phyloP scores from a whole-genome alignment of 2,113 vertebrate genomes.

The Aldabrachelys gigantea region DNA sequence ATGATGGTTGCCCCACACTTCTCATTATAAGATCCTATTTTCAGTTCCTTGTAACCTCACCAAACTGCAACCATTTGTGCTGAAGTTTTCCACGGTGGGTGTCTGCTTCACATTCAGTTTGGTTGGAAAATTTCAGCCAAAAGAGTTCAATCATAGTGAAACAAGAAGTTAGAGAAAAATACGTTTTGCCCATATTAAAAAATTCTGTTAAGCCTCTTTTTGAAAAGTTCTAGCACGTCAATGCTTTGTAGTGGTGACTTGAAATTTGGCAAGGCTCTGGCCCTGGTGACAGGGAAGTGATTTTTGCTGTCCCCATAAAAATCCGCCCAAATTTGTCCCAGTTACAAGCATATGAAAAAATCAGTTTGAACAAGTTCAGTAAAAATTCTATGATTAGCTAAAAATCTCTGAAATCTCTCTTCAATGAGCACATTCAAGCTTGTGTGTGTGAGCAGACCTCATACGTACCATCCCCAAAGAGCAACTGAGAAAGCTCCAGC shows the following conservation, averaged over 20 bases:
- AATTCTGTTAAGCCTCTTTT: not conserved
- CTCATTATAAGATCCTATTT: not conserved
- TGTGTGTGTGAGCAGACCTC: no score
- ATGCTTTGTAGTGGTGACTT: rapidly evolving
- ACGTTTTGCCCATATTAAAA: not conserved
- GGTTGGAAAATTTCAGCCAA: not conserved
- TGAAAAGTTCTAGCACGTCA: not conserved
- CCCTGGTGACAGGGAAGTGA: no score
- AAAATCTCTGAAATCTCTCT: no score
- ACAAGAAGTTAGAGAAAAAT: not conserved
- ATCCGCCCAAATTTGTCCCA: not conserved
- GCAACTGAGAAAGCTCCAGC: no score
- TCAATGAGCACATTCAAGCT: no score
- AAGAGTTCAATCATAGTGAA: not conserved
- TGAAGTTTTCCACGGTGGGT: not conserved
- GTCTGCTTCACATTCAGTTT: not conserved
- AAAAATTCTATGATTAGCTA: no score
- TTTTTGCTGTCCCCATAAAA: not conserved
- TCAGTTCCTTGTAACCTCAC: not conserved
- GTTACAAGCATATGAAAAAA: not conserved
- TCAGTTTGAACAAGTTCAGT: no score
- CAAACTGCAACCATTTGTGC: not conserved
- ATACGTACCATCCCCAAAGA: no score
- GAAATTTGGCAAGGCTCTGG: not conserved
- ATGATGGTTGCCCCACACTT: no score